Evolutionary conservation across 30 jellyfish, hydroid and myxozoan genomes (phyloP).

Genomic region (Aurelia aurita complex sp. Pacific): DNA sequence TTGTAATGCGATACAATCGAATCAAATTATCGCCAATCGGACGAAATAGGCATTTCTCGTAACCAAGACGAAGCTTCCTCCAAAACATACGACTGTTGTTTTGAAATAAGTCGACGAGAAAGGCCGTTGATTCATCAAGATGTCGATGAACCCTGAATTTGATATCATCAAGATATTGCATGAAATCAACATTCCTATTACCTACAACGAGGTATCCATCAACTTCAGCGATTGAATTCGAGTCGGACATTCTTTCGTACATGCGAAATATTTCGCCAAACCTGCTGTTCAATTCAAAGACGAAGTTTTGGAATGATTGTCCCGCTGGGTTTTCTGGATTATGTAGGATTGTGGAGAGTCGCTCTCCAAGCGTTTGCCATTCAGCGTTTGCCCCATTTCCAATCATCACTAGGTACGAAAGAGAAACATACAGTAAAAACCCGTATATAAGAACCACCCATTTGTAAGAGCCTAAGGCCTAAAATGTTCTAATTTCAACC

Average conservation of each 20-base stretch:
- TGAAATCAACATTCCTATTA: conserved; percentile 40
- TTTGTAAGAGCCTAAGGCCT: too few relatives aligned
- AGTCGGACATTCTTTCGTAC: conserved; percentile 35
- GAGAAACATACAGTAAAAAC: conserved; percentile 23
- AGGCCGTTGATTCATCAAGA: conserved; percentile 25
- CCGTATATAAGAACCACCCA: too few relatives aligned
- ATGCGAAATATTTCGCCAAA: conserved; percentile 62
- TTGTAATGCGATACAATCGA: conserved; percentile 69
- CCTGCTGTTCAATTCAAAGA: conserved; percentile 25
- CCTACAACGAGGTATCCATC: conserved; percentile 66
- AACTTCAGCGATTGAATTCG: conserved; percentile 35
- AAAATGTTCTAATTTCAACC: too few relatives aligned
- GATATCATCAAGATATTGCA: conserved; percentile 44
- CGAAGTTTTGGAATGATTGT: conserved; percentile 30
- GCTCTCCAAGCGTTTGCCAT: conserved; percentile 91
- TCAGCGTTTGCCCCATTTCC: conserved; percentile 57
- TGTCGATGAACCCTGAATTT: conserved; percentile 46
- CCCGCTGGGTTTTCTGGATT: conserved; percentile 75
- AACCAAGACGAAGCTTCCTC: conserved; percentile 79
- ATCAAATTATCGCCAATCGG: conserved; percentile 64
- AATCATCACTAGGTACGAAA: conserved; percentile 46
- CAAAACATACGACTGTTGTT: conserved; percentile 51
- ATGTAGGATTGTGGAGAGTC: conserved; percentile 69
- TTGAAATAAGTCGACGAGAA: conserved; percentile 50
- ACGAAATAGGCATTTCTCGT: conserved; percentile 80